A percentile compares a stretch with the other conserved stretches of the same genome.
These are phyloP conservation scores for Puntigrus tetrazona DNA, from an alignment of 2,113 vertebrate species.

Conservation along the genomic window DNA sequence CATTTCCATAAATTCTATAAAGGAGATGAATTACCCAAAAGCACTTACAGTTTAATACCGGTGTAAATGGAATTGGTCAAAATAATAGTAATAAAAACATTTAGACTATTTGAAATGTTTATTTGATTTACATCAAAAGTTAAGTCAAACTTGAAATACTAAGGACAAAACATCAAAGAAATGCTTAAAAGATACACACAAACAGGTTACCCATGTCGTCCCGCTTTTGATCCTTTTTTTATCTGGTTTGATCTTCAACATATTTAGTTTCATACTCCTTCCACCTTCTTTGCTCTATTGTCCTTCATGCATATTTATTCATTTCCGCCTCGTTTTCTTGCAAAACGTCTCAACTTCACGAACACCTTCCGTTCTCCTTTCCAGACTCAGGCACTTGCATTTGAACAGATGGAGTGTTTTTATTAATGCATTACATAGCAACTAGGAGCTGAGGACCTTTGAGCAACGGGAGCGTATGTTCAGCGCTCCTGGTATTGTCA, in stretches of 20 bases:
- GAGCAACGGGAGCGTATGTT: not conserved
- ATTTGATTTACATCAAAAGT: constrained; percentile 67
- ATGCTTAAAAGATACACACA: constrained; percentile 31
- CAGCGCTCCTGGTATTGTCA: constrained; percentile 2
- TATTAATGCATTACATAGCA: constrained; percentile 48
- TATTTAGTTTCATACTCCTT: not conserved
- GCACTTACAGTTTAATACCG: not conserved
- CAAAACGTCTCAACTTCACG: not conserved
- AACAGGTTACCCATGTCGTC: not conserved
- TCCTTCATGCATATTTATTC: not conserved
- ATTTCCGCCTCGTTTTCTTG: not conserved
- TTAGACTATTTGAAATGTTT: constrained; percentile 67
- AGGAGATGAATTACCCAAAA: not conserved
- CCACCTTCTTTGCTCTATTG: not conserved
- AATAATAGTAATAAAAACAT: not conserved
- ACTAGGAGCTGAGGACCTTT: constrained; percentile 57
- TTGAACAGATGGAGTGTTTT: constrained; percentile 19
- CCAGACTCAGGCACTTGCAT: not conserved
- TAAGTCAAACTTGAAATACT: constrained; percentile 62
- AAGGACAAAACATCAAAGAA: constrained; percentile 57
- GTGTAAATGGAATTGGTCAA: not conserved
- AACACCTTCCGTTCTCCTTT: not conserved
- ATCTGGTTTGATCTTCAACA: not conserved
- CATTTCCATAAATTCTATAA: not conserved
- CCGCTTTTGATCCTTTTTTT: not conserved